Evolutionary conservation across 2,797 vertebrate species (phyloP), one percentile per base, ranked within the genome.

Genomic region (Acanthopagrus latus): DNA sequence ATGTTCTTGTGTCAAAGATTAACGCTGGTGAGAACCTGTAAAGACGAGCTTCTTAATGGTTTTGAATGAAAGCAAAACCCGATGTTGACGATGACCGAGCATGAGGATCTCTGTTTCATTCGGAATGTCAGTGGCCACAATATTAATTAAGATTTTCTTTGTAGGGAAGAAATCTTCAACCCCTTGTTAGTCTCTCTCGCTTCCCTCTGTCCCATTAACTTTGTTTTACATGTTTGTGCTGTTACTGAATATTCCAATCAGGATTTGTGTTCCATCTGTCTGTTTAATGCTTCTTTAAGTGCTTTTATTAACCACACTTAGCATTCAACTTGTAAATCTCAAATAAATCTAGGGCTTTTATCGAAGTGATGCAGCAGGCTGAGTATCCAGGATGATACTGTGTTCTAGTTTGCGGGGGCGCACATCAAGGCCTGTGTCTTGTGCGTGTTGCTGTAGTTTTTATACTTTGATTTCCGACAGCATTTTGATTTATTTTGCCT

Each of bases 1-100:
- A 79, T 70, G 67, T 85, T 83, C 66, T 78, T 55, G 76, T 87
- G 82, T 88, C 78, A 85, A 84, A 83, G 17, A 63, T 81, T 85
- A 82, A 69, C 33, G 69, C 54, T 51, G 50, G 23, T 75, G 56
- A 83, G 67, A 77, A 44, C 59, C 58, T 81, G 33, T 81, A 73
- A 75, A 29, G 56, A 65, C 73, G 70, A 52, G 63, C 72, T 82
- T 86, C 38, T 80, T 56, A 47, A 74, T 70, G 43, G 4, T 78
- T 85, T 84, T 79, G 58, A 85, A 73, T 77, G 59, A 75, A 83
- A 81, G 76, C 73, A 80, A 63, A 76, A 83, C 52, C 51, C 25
- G 6, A 58, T 66, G 48, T 55, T 58, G 77, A 66, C 6, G 25
- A 69, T 74, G 64, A 68, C 50, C 60, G 4, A 65, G 65, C 66